Evolutionary conservation across 2,113 vertebrate species (phyloP).

Genomic region (Otus sunia): DNA sequence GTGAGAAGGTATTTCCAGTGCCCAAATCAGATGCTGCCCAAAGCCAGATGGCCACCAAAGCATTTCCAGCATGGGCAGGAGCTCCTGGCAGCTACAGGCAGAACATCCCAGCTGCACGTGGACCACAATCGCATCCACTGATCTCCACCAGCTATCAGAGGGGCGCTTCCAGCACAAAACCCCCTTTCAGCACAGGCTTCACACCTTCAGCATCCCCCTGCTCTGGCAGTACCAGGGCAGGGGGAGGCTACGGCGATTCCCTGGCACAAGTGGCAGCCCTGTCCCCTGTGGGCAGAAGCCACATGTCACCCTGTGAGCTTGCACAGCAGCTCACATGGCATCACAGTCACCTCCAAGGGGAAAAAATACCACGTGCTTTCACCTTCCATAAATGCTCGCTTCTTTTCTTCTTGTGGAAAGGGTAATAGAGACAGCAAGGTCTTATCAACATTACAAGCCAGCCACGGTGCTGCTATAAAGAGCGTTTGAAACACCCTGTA

Average conservation of each 20-base stretch:
- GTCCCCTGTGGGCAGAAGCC: not conserved
- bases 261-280: not conserved
- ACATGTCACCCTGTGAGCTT: rapidly evolving
- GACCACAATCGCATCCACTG: rapidly evolving
- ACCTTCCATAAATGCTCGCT: not conserved
- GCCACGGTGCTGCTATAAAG: not conserved
- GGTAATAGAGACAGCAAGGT: not conserved
- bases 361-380: rapidly evolving
- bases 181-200: not conserved
- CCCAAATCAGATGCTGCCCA: rapidly evolving
- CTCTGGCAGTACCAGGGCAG: not conserved
- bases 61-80: not conserved
- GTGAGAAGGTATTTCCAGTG: not conserved
- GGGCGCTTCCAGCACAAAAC: too few species aligned
- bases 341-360: not conserved
- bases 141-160: not conserved
- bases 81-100: not conserved
- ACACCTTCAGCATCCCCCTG: not conserved
- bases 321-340: not conserved
- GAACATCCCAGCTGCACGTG: not conserved
- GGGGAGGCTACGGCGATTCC: not conserved
- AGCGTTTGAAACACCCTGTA: not conserved
- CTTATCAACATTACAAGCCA: not conserved
- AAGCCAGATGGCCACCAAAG: not conserved
- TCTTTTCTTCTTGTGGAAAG: not conserved